Evolutionary conservation across 23 tunicate genomes (phyloP).

Genomic region (Halocynthia roretzi): DNA sequence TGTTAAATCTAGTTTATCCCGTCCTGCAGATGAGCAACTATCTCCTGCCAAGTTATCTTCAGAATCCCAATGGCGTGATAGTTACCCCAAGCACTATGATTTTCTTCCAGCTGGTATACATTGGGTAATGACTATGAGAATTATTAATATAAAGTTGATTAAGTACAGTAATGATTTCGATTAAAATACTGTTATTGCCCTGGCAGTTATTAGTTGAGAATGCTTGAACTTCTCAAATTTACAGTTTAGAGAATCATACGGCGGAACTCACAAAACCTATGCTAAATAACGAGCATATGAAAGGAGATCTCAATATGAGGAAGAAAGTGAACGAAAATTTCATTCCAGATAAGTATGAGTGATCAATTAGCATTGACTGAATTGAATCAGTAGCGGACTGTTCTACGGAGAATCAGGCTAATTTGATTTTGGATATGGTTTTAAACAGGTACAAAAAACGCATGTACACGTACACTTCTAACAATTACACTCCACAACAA

Average conservation of each 20-base stretch:
- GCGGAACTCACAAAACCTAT: constrained; percentile 6
- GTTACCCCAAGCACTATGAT: constrained; percentile 30
- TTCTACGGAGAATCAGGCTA: not conserved
- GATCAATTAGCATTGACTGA: not conserved
- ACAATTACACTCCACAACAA: not conserved
- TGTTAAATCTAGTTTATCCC: constrained; percentile 69
- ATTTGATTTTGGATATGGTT: not conserved
- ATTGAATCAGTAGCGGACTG: not conserved
- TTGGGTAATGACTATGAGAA: constrained; percentile 32
- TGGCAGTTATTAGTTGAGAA: no score
- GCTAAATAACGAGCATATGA: constrained; percentile 7
- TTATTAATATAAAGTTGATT: no score
- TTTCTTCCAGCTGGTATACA: constrained; percentile 46
- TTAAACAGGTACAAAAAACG: constrained; percentile 18
- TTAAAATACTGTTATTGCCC: no score
- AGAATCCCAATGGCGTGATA: constrained; percentile 34
- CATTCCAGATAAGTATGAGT: constrained; percentile 5
- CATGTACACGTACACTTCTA: not conserved
- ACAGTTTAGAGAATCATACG: constrained; percentile 6
- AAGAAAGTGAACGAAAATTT: not conserved
- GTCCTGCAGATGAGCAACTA: constrained; percentile 67
- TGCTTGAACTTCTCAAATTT: no score
- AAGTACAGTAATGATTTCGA: no score
- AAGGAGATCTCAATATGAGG: not conserved
- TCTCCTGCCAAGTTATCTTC: constrained; percentile 54